Percentiles rank a stretch among this genome's conserved stretches.
These are phyloP conservation scores for Rhingia rostrata DNA, from an alignment of 2,888 invertebrate species.

Conservation along the genomic window DNA sequence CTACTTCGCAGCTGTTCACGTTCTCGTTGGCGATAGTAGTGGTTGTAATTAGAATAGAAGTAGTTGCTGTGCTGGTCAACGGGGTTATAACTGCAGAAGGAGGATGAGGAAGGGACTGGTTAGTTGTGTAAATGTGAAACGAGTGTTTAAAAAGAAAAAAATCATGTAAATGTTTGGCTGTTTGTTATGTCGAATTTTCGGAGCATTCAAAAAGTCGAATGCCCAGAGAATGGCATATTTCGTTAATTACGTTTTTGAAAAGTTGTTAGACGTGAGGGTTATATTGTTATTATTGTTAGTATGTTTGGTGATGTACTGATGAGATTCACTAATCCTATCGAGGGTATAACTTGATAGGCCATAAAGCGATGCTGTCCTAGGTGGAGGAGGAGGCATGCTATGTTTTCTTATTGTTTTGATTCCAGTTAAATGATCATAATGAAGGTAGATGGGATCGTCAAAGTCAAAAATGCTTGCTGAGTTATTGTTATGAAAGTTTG, in stretches of 20 bases:
- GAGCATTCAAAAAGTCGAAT: slow-evolving; percentile 18
- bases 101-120: slow-evolving; percentile 8
- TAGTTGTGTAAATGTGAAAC: slow-evolving; percentile 38
- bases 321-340: slow-evolving; percentile 64
- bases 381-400: slow-evolving; percentile 58
- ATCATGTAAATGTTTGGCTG: slow-evolving; percentile 8
- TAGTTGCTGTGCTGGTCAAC: slow-evolving; percentile 46
- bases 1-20: neutral
- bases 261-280: slow-evolving; percentile 33
- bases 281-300: slow-evolving; percentile 55
- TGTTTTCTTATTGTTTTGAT: slow-evolving; percentile 53
- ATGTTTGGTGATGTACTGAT: slow-evolving; percentile 61
- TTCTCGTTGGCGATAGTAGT: slow-evolving; percentile 20
- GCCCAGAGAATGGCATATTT: neutral
- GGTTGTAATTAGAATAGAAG: slow-evolving; percentile 41
- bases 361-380: slow-evolving; percentile 65
- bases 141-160: slow-evolving; percentile 18
- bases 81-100: slow-evolving; percentile 39
- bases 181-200: slow-evolving; percentile 4
- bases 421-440: slow-evolving; percentile 58
- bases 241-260: slow-evolving; percentile 48
- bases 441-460: slow-evolving; percentile 62
- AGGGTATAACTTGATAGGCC: slow-evolving; percentile 54
- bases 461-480: slow-evolving; percentile 52
- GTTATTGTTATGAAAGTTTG: slow-evolving; percentile 58